These are phyloP conservation scores for Noctilio leporinus DNA, from an alignment of 2,113 vertebrate species.

Conservation along the genomic window DNA sequence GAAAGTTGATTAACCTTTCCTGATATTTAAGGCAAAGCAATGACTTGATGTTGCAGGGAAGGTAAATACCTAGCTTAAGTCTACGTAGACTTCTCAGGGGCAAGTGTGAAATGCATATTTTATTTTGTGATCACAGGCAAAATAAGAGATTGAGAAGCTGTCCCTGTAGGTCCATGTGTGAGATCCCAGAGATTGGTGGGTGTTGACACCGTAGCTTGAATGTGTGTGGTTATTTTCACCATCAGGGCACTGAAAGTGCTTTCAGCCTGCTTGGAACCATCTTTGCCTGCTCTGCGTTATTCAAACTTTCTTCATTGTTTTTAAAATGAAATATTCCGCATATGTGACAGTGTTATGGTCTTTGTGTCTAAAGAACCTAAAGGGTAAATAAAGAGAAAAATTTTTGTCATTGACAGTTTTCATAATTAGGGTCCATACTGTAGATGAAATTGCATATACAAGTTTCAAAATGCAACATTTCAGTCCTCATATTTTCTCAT, in stretches of 20 bases:
- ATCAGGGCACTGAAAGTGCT: background rate
- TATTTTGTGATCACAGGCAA: background rate
- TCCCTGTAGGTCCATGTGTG: background rate
- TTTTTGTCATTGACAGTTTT: background rate
- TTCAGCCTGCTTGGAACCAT: background rate
- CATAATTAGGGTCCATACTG: background rate
- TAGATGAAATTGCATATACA: background rate
- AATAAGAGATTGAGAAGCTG: background rate
- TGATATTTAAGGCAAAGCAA: background rate
- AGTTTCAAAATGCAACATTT: background rate
- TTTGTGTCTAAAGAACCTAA: background rate
- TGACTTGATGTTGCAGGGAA: background rate
- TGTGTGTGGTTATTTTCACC: background rate
- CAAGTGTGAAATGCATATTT: background rate
- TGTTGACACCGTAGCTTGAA: background rate
- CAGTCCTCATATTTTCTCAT: background rate
- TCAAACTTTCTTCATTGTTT: background rate
- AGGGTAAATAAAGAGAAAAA: background rate
- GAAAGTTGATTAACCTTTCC: background rate
- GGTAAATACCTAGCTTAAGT: background rate
- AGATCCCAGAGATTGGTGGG: background rate
- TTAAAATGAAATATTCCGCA: background rate
- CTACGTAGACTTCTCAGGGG: background rate
- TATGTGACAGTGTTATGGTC: background rate
- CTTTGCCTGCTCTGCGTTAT: background rate